Evolutionary conservation across 2,113 vertebrate species (phyloP).

Genomic region (Furnarius figulus): DNA sequence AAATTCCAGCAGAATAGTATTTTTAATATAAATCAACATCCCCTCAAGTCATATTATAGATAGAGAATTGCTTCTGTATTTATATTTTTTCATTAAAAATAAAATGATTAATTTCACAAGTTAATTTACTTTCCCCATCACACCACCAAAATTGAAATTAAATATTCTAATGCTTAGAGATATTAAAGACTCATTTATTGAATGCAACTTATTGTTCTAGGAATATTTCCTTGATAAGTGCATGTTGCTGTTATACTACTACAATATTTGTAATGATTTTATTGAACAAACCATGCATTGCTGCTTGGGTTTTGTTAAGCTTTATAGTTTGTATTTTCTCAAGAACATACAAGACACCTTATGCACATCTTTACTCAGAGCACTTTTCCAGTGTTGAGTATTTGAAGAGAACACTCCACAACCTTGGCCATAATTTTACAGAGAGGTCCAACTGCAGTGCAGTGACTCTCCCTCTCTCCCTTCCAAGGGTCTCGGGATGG

Average conservation of each 20-base stretch:
- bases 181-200: constrained; percentile 69
- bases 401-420: not conserved
- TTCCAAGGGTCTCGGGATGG: not conserved
- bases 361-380: not conserved
- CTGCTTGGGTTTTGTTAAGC: not conserved
- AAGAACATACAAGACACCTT: not conserved
- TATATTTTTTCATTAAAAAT: constrained; percentile 81
- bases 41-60: constrained; percentile 73
- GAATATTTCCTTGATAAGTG: constrained; percentile 49
- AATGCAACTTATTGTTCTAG: constrained; percentile 70
- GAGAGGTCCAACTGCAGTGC: not conserved
- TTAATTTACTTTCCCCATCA: constrained; percentile 75
- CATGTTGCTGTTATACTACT: not conserved
- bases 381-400: not conserved
- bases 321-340: not conserved
- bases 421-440: not conserved
- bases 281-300: not conserved
- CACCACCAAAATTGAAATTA: constrained; percentile 74
- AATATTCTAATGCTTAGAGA: constrained; percentile 70
- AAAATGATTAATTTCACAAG: constrained; percentile 80
- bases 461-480: not conserved
- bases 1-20: constrained; percentile 67
- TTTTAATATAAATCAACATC: constrained; percentile 75
- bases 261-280: constrained; percentile 33
- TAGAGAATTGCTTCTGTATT: constrained; percentile 71